Base-by-base conservation (phyloP, 2,797 vertebrate genomes). In the Melanotaenia maccullochi region DNA sequence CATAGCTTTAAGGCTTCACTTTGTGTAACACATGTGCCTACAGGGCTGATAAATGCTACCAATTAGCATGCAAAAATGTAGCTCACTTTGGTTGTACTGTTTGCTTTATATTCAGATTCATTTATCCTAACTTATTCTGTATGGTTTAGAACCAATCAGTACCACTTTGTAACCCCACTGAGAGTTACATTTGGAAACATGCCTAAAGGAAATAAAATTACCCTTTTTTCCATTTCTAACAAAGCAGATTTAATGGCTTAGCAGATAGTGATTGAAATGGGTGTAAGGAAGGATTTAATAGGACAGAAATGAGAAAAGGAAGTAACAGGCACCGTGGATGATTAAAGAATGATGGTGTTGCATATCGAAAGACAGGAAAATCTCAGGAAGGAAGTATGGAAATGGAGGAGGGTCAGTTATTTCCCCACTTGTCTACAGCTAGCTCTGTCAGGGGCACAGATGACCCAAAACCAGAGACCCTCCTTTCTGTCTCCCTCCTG, bases 381-480 rank as follows among this genome's bases (percentile, higher is more conserved):
- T 76, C 18, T 76, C 44, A 78, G 68, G 79, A 85, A 74, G 52
- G 76, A 79, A 76, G 74, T 33, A 65, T 68, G 65, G 80, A 79
- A 89, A 86, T 72, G 61, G 68, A 87, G 76, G 81, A 76, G 67
- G 79, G 84, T 90, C 78, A 84, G 85, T 88, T 84, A 78, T 78
- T 84, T 83, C 81, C 79, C 78, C 78, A 84, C 55, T 87, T 82
- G 71, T 86, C 75, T 71, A 67, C 66, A 78, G 69, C 71, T 68
- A 83, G 70, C 77, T 89, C 83, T 89, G 90, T 91, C 82, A 85
- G 85, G 86, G 90, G 87, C 78, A 89, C 72, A 69, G 76, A 88
- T 93, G 89, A 93, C 91, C 93, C 90, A 93, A 94, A 94, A 92
- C 87, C 79, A 90, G 81, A 88, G 62, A 76, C 60, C 78, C 70